Evolutionary conservation across 1,140 invertebrate genomes (phyloP).

Genomic region (Pomacea maculata): DNA sequence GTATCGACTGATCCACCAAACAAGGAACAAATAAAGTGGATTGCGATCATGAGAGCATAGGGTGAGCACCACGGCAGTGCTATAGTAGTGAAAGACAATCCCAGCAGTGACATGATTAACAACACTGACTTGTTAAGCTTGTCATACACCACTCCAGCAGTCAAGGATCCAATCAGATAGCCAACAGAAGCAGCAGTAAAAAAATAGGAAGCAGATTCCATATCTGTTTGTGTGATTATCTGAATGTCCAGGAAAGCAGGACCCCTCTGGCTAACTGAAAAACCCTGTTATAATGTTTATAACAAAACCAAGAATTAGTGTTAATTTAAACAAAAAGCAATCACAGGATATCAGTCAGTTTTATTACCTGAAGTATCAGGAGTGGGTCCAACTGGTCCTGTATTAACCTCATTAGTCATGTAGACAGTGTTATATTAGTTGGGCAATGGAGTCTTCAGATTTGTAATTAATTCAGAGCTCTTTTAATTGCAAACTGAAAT

Average conservation of each 20-base stretch:
- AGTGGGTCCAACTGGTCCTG: too few relatives aligned
- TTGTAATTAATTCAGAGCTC: too few relatives aligned
- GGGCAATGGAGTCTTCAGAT: too few relatives aligned
- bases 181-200: conserved; percentile 42
- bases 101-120: conserved; percentile 22
- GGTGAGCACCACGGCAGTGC: conserved; percentile 34
- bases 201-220: conserved; percentile 38
- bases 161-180: conserved; percentile 36
- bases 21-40: conserved; percentile 23
- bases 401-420: too few relatives aligned
- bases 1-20: conserved; percentile 36
- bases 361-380: too few relatives aligned
- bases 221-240: conserved; percentile 36
- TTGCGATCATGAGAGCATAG: conserved; percentile 39
- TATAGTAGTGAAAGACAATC: conserved; percentile 15
- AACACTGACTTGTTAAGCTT: conserved; percentile 32
- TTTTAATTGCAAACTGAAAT: too few relatives aligned
- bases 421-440: too few relatives aligned
- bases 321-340: not conserved
- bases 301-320: too few relatives aligned
- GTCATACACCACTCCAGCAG: conserved; percentile 35
- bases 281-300: conserved; percentile 33
- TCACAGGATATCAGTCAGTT: too few relatives aligned
- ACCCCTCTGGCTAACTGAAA: conserved; percentile 34
- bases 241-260: conserved; percentile 46